A percentile compares a stretch with the other conserved stretches of the same genome.
Conservation (phyloP, 2,888 invertebrate genomes). For the Stenchaetothrips biformis region DNA sequence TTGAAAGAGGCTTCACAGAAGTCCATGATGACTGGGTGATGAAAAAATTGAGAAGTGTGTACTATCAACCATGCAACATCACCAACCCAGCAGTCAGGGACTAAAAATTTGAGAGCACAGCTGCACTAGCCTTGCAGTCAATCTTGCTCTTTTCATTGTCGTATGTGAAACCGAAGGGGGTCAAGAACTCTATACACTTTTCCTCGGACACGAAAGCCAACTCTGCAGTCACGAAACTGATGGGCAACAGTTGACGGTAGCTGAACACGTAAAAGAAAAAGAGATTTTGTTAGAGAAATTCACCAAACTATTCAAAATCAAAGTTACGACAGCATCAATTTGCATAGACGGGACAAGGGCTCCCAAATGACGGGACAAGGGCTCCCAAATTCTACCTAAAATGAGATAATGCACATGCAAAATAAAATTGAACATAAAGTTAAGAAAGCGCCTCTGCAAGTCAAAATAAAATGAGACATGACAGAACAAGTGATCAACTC, state of each 20-base stretch:
- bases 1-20: not conserved
- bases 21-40: not conserved
- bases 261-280: slow-evolving; percentile 55
- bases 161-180: slow-evolving; percentile 71
- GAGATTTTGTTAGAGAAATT: not conserved
- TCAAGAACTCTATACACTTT: slow-evolving; percentile 84
- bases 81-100: not conserved
- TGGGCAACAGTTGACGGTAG: slow-evolving; percentile 87
- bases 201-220: slow-evolving; percentile 80
- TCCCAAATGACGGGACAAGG: too few species aligned
- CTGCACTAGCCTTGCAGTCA: slow-evolving; percentile 84
- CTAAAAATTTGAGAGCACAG: slow-evolving; percentile 49
- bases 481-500: not conserved
- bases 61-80: not conserved
- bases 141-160: slow-evolving; percentile 66
- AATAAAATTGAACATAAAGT: too few species aligned
- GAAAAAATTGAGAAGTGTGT: not conserved
- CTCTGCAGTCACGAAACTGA: slow-evolving; percentile 79
- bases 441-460: too few species aligned
- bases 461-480: too few species aligned
- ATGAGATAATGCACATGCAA: too few species aligned
- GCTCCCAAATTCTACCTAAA: too few species aligned
- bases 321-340: not conserved
- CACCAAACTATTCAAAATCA: slow-evolving; percentile 9
- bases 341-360: too few species aligned